These are phyloP conservation scores for Cephus sareptanus DNA, from an alignment of 2,888 invertebrate genomes.

Conservation along the genomic window DNA sequence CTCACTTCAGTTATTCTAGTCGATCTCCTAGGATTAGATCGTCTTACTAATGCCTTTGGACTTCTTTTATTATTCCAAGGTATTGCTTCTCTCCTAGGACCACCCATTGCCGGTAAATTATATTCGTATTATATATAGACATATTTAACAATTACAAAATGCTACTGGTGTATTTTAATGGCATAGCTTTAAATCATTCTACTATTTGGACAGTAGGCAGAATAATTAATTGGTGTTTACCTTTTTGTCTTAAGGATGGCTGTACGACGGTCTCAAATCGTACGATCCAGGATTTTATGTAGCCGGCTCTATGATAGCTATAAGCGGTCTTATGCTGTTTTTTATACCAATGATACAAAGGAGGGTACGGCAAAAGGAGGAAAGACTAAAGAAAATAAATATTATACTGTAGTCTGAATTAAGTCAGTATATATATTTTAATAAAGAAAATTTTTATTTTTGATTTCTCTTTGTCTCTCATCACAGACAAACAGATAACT, in stretches of 20 bases:
- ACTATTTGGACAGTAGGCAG: too few species aligned
- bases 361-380: slow-evolving; percentile 48
- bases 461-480: neutral
- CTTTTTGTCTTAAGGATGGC: slow-evolving; percentile 74
- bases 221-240: neutral
- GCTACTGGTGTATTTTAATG: too few species aligned
- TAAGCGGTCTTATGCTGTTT: slow-evolving; percentile 91
- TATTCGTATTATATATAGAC: neutral
- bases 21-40: slow-evolving; percentile 92
- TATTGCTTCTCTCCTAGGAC: slow-evolving; percentile 90
- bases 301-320: slow-evolving; percentile 85
- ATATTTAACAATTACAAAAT: neutral
- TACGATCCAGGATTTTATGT: slow-evolving; percentile 91
- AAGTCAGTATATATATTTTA: slow-evolving; percentile 21
- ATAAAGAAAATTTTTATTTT: slow-evolving; percentile 10
- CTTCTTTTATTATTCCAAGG: slow-evolving; percentile 93
- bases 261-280: slow-evolving; percentile 81
- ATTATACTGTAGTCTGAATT: slow-evolving; percentile 29
- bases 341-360: slow-evolving; percentile 80
- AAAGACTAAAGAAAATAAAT: slow-evolving; percentile 26
- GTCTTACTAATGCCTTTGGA: slow-evolving; percentile 95
- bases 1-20: slow-evolving; percentile 95
- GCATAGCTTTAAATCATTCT: too few species aligned
- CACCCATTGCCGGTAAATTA: slow-evolving; percentile 88
- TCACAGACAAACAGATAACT: too few species aligned